These are phyloP conservation scores for Alectoris magna DNA, from an alignment of 2,797 vertebrate genomes.

Conservation along the genomic window DNA sequence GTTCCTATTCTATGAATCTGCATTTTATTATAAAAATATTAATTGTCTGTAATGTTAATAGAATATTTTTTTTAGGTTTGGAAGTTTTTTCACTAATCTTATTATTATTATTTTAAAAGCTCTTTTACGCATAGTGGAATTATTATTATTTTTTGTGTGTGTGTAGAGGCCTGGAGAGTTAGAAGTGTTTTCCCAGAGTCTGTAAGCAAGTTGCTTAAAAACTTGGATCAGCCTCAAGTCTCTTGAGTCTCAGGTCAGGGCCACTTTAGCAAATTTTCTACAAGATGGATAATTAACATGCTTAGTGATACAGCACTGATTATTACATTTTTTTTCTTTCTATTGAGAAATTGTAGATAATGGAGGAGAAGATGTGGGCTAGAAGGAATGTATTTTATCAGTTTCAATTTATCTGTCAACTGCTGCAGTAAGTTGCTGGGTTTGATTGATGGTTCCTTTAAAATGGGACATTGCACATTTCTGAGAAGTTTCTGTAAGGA, in stretches of 20 bases:
- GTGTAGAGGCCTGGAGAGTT: background rate
- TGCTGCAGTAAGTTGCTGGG: background rate
- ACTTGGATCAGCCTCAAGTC: conserved; percentile 11
- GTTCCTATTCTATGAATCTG: background rate
- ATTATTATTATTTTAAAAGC: background rate
- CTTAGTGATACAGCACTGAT: background rate
- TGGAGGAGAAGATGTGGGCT: background rate
- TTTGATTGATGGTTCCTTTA: background rate
- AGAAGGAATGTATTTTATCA: background rate
- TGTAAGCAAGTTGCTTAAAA: conserved; percentile 42
- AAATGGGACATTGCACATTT: background rate
- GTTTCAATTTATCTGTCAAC: background rate
- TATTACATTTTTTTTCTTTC: background rate
- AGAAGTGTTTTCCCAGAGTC: conserved; percentile 20
- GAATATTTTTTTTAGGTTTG: background rate
- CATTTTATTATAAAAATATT: background rate
- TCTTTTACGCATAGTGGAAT: background rate
- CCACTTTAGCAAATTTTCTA: conserved; percentile 42
- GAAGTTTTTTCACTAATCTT: background rate
- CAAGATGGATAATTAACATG: conserved; percentile 16
- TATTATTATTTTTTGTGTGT: background rate
- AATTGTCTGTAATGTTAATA: background rate
- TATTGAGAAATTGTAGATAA: background rate
- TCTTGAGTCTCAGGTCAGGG: conserved; percentile 45
- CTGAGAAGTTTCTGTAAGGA: background rate